phyloP scores from a whole-genome alignment of 2,888 invertebrate species.

The Trissolcus japonicus region DNA sequence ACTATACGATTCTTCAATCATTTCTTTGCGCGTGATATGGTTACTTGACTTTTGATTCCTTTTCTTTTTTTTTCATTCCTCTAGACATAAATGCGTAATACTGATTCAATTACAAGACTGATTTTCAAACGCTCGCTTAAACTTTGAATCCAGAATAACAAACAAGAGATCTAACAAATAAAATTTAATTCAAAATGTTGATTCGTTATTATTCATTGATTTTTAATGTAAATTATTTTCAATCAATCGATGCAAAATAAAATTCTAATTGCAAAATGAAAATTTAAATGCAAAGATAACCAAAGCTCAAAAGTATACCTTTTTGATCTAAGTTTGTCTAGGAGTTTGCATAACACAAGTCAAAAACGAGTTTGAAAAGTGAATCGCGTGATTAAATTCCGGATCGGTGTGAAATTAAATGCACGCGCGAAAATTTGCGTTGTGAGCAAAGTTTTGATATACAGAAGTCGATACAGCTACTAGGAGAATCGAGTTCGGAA shows the following conservation, averaged over 20 bases:
- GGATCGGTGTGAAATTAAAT: conserved; percentile 19
- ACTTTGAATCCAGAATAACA: too few relatives aligned
- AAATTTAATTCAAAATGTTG: background rate
- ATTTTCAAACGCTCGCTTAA: conserved; percentile 53
- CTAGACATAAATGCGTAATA: conserved; percentile 65
- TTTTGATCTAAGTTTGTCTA: conserved; percentile 3
- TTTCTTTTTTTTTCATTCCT: conserved; percentile 38
- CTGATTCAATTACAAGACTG: conserved; percentile 69
- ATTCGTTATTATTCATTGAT: conserved; percentile 1
- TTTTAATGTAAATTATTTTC: background rate
- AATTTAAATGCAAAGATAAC: conserved; percentile 29
- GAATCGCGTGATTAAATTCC: conserved; percentile 7
- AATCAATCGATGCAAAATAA: background rate
- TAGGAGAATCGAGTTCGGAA: too few relatives aligned
- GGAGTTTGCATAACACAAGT: conserved; percentile 8
- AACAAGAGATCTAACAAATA: too few relatives aligned
- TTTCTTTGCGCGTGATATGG: conserved; percentile 65
- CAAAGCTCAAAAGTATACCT: conserved; percentile 30
- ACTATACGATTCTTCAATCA: conserved; percentile 40
- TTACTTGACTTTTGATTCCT: conserved; percentile 67
- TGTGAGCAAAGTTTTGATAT: background rate
- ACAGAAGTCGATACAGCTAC: too few relatives aligned
- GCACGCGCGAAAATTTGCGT: conserved; percentile 27
- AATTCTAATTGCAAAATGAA: conserved; percentile 8
- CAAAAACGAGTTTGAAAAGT: conserved; percentile 9